These are phyloP conservation scores for Oxygymnocypris stewartii DNA, from an alignment of 2,113 vertebrate genomes.

Conservation along the genomic window DNA sequence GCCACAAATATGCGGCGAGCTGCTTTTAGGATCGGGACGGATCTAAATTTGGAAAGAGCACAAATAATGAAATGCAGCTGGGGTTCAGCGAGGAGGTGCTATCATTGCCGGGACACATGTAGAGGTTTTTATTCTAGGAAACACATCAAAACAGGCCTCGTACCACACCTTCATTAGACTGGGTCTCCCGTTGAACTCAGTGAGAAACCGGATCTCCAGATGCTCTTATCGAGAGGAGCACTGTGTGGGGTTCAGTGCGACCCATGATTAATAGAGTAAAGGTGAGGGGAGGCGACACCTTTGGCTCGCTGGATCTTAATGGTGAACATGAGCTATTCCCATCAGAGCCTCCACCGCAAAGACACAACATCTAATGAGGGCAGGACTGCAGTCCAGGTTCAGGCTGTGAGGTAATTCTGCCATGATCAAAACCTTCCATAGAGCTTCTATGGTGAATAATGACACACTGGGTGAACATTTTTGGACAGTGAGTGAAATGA, in stretches of 20 bases:
- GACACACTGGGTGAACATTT: background rate
- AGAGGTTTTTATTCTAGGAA: conserved; percentile 7
- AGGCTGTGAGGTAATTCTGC: conserved; percentile 15
- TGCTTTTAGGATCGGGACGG: conserved; percentile 60
- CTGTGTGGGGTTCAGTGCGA: conserved; percentile 62
- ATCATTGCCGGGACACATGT: background rate
- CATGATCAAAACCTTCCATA: conserved; percentile 10
- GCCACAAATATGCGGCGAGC: conserved; percentile 57
- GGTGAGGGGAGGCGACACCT: conserved; percentile 62
- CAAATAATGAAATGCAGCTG: conserved; percentile 74
- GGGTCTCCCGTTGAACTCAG: background rate
- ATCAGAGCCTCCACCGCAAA: conserved; percentile 22
- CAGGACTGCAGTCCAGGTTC: conserved; percentile 48
- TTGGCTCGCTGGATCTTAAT: conserved; percentile 60
- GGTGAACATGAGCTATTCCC: conserved; percentile 60
- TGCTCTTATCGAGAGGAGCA: too few species aligned
- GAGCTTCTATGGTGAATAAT: background rate
- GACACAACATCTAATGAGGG: conserved; percentile 33
- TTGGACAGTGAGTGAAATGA: background rate
- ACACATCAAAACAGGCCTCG: background rate
- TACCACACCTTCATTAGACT: conserved; percentile 40
- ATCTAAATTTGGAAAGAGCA: conserved; percentile 68
- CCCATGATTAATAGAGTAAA: conserved; percentile 64
- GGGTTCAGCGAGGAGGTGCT: conserved; percentile 28
- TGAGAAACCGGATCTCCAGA: conserved; percentile 37